These are phyloP conservation scores for Rhopilema esculentum DNA, from an alignment of 30 jellyfish, hydroid and myxozoan genomes.

Conservation along the genomic window DNA sequence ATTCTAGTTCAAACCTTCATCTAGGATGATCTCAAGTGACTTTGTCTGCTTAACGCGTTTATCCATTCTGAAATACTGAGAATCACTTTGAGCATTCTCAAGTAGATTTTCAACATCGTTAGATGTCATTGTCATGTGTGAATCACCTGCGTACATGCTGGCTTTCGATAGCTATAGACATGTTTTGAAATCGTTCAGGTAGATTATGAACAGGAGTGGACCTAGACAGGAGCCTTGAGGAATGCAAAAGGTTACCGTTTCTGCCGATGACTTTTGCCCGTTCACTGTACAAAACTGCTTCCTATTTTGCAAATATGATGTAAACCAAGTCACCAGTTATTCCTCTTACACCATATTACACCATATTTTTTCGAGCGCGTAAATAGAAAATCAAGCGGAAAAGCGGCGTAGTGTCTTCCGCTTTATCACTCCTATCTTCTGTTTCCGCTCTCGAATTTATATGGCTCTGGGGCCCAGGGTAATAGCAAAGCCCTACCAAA, in stretches of 20 bases:
- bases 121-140: constrained; percentile 38
- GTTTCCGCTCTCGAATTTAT: no score
- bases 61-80: constrained; percentile 12
- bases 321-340: constrained; percentile 33
- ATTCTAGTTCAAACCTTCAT: constrained; percentile 26
- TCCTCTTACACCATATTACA: constrained; percentile 41
- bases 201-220: constrained; percentile 53
- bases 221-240: no score
- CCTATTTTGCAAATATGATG: constrained; percentile 28
- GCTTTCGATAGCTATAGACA: constrained; percentile 7
- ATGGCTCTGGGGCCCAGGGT: no score
- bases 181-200: constrained; percentile 24
- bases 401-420: no score
- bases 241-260: constrained; percentile 39
- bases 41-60: constrained; percentile 2
- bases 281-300: constrained; percentile 21
- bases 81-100: constrained; percentile 33
- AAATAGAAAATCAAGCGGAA: no score
- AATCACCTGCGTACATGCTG: constrained; percentile 53
- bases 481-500: no score
- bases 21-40: constrained; percentile 22
- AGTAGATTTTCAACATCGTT: not conserved
- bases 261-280: constrained; percentile 11
- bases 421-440: no score
- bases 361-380: no score